Evolutionary conservation across 2,888 invertebrate species (phyloP).

Genomic region (Caenorhabditis uteleia): DNA sequence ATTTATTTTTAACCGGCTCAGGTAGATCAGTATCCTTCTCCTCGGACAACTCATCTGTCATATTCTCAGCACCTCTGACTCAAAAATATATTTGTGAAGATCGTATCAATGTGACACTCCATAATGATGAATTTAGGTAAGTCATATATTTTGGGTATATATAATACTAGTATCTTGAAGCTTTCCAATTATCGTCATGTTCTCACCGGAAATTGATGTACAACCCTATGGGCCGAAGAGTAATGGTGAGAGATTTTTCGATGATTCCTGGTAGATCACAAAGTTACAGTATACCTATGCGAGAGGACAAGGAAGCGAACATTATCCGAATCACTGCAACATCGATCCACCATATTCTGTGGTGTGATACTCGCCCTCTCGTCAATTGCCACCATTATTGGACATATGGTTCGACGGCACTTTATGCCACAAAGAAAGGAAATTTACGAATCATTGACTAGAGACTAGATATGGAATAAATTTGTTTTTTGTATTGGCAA

Average conservation of each 20-base stretch:
- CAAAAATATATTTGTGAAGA: slow-evolving; percentile 67
- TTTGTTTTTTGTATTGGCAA: too few species aligned
- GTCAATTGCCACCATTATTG: slow-evolving; percentile 58
- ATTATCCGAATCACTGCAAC: slow-evolving; percentile 59
- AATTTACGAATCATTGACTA: slow-evolving; percentile 49
- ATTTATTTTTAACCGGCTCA: slow-evolving; percentile 4
- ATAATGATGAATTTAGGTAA: slow-evolving; percentile 49
- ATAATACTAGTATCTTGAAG: slow-evolving; percentile 12
- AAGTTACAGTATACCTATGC: slow-evolving; percentile 61
- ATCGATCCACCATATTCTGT: slow-evolving; percentile 62
- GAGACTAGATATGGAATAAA: slow-evolving; percentile 1
- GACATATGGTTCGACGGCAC: slow-evolving; percentile 57
- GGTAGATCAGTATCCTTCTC: slow-evolving; percentile 49
- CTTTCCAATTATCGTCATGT: slow-evolving; percentile 56
- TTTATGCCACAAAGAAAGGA: slow-evolving; percentile 58
- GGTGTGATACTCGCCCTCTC: slow-evolving; percentile 59
- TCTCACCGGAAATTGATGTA: slow-evolving; percentile 63
- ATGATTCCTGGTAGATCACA: background rate
- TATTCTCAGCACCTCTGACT: slow-evolving; percentile 61
- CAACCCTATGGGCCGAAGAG: slow-evolving; percentile 63
- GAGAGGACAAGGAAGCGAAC: slow-evolving; percentile 64
- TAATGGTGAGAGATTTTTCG: slow-evolving; percentile 55
- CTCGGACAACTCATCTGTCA: slow-evolving; percentile 55
- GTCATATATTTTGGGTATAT: background rate
- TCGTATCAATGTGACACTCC: slow-evolving; percentile 60